Evolutionary conservation across 2,113 vertebrate species (phyloP).

Genomic region (Sylvilagus bachmani): DNA sequence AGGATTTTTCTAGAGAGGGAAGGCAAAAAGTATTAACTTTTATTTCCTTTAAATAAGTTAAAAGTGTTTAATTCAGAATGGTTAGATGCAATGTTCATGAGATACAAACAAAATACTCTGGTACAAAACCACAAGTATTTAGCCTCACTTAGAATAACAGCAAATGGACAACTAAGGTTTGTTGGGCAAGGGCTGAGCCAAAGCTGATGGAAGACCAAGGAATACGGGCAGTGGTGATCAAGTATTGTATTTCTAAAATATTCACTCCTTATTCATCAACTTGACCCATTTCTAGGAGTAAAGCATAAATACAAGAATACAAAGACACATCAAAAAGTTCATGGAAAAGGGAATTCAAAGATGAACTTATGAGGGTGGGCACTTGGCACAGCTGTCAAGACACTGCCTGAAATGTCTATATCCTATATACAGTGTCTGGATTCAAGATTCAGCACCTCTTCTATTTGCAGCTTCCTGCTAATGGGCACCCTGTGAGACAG

Average conservation of each 20-base stretch:
- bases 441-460: too few relatives aligned
- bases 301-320: neutral
- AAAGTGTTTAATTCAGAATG: conserved; percentile 20
- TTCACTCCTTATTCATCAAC: neutral
- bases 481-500: too few relatives aligned
- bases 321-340: too few relatives aligned
- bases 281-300: conserved; percentile 40
- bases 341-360: too few relatives aligned
- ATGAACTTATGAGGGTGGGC: too few relatives aligned
- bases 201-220: neutral
- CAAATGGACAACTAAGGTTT: neutral
- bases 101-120: neutral
- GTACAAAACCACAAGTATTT: neutral
- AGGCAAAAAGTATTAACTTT: neutral
- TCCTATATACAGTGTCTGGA: too few relatives aligned
- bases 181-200: neutral
- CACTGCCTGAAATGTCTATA: too few relatives aligned
- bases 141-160: conserved; percentile 1
- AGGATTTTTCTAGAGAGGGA: neutral
- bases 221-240: neutral
- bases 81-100: neutral
- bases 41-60: neutral
- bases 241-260: conserved; percentile 39
- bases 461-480: too few relatives aligned
- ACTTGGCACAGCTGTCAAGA: too few relatives aligned